Evolutionary conservation across 2,113 vertebrate species (phyloP).

Genomic region (Aphyosemion australe): DNA sequence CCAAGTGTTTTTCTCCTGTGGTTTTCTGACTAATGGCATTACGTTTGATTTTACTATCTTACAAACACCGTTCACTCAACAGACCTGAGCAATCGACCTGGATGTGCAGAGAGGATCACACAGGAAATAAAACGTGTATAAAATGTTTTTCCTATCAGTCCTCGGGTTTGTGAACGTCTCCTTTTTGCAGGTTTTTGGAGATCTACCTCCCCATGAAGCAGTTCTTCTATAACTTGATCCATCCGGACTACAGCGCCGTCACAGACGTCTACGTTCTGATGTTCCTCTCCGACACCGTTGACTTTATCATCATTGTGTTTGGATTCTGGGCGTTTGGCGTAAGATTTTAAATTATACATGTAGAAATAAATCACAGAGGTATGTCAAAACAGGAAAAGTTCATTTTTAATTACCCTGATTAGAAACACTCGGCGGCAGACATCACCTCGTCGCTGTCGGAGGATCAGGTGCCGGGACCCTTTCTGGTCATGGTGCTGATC

Average conservation of each 20-base stretch:
- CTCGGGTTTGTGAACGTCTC: neutral
- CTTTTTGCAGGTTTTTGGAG: conserved; percentile 83
- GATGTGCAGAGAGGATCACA: neutral
- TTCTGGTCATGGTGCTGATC: conserved; percentile 98
- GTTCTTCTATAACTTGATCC: conserved; percentile 97
- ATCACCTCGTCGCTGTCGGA: conserved; percentile 97
- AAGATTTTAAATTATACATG: conserved; percentile 51
- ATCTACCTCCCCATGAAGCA: conserved; percentile 92
- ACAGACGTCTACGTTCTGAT: conserved; percentile 98
- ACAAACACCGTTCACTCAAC: neutral
- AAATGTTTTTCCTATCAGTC: no score
- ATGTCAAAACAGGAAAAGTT: neutral
- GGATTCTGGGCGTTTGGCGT: conserved; percentile 98
- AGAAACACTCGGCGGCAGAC: conserved; percentile 97
- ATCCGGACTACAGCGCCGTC: conserved; percentile 97
- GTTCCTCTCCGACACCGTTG: conserved; percentile 96
- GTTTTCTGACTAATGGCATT: neutral
- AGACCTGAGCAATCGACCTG: neutral
- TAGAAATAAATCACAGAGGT: neutral
- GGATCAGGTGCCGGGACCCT: conserved; percentile 94
- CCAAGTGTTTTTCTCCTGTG: neutral
- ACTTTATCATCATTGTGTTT: conserved; percentile 98
- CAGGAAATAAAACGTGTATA: neutral
- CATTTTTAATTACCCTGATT: conserved; percentile 14
- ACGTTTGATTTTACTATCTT: neutral